Conservation (phyloP, 2,113 vertebrate species). For the Probosciger aterrimus region DNA sequence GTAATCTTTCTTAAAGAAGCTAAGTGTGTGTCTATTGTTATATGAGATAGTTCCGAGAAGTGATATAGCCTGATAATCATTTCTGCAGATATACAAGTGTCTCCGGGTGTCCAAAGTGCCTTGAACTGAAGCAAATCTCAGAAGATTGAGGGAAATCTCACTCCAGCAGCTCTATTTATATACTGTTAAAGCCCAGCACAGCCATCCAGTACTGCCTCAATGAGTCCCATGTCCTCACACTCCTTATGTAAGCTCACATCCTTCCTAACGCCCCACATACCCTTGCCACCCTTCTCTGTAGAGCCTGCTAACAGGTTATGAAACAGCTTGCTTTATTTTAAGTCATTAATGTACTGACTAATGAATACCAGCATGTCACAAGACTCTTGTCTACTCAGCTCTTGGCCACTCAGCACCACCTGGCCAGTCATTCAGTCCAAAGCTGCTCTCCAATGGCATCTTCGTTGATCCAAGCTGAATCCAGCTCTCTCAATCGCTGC, state of each 20-base stretch:
- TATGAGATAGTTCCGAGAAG: neutral
- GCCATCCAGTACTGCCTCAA: neutral
- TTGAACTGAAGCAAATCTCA: neutral
- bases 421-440: neutral
- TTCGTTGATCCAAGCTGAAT: neutral
- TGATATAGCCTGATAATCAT: neutral
- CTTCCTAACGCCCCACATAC: neutral
- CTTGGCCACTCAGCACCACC: too few relatives aligned
- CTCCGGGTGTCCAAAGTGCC: neutral
- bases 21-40: neutral
- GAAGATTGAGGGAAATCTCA: neutral
- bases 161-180: neutral
- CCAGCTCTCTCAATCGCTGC: neutral
- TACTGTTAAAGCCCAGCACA: neutral
- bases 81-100: neutral
- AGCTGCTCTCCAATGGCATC: neutral
- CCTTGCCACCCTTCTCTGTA: neutral
- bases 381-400: neutral
- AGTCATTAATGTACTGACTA: neutral
- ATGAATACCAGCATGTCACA: neutral
- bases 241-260: neutral
- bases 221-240: neutral
- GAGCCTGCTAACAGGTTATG: neutral
- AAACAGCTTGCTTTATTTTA: neutral
- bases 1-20: slow-evolving; percentile 6